A percentile compares a stretch with the other conserved stretches of the same genome.
phyloP scores from a whole-genome alignment of 2,888 invertebrate species.

The Euzophera pinguis region DNA sequence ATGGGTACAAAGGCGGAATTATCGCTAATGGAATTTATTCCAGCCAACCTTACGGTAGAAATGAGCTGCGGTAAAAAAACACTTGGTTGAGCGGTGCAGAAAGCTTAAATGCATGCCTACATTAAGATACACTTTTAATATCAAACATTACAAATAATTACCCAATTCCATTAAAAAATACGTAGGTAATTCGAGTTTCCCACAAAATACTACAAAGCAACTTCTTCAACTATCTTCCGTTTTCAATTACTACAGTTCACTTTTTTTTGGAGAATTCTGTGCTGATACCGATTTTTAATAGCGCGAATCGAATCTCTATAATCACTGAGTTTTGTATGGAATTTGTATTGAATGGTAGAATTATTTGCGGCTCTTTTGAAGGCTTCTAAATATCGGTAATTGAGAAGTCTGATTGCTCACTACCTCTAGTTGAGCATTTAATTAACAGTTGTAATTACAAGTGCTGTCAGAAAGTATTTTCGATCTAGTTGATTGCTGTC shows the following conservation, averaged over 20 bases:
- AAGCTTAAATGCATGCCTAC: too few species aligned
- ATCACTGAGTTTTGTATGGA: constrained; percentile 22
- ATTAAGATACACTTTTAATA: too few species aligned
- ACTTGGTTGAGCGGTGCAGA: too few species aligned
- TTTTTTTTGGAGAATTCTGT: constrained; percentile 1
- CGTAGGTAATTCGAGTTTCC: neutral
- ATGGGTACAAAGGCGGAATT: too few species aligned
- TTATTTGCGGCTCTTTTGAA: constrained; percentile 26
- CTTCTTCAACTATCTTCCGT: neutral
- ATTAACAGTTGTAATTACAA: constrained; percentile 18
- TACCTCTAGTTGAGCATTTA: constrained; percentile 21
- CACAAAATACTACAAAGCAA: neutral
- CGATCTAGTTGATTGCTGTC: neutral
- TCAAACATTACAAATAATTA: neutral
- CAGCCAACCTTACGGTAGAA: too few species aligned
- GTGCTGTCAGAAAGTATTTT: constrained; percentile 3
- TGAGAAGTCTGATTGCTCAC: constrained; percentile 24
- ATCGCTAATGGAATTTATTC: too few species aligned
- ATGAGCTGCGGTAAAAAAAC: too few species aligned
- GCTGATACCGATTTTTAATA: constrained; percentile 23
- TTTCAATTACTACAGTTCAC: neutral
- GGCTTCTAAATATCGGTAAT: constrained; percentile 22
- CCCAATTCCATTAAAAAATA: too few species aligned
- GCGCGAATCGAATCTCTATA: constrained; percentile 25
- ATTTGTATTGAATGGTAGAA: constrained; percentile 22